Evolutionary conservation across 2,113 vertebrate species (phyloP), one percentile per base, ranked within the genome.

Genomic region (Peromyscus polionotus): DNA sequence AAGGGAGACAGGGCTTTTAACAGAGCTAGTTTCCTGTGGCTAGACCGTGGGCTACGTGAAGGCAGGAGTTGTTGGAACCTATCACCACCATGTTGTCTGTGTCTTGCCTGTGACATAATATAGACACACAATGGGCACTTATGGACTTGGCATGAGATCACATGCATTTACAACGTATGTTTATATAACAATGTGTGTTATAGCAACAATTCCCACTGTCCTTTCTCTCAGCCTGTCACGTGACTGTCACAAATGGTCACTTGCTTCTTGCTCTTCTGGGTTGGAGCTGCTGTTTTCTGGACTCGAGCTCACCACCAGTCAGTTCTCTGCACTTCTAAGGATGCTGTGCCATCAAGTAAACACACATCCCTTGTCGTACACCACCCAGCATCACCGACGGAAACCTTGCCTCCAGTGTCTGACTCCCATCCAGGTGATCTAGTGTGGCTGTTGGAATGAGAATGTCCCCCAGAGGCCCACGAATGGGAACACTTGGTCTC

Each of bases 31-130:
- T 24, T 20, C 36, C 11, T 14, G 48, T n/a, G 48, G 33, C 17
- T 48, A 7, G 51, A 48, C 57, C 3, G 3, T 7, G 22, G 10
- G 9, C 54, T 31, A 7, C 12, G 5, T 0, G 61, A 8, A 59
- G 7, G 9, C 48, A n/a, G 59, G 51, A 79, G 13, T 3, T 0
- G 20, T 16, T 42, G 1, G 51, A 63, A 7, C 48, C 14, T 83
- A 3, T 22, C 17, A 13, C 36, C 26, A 9, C 39, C 0, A 0
- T 1, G 0, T 33, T 24, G 17, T 72, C 39, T 5, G 51, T 28
- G 57, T 17, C 67, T 59, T 14, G 65, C n/a, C 19, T 22, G 0
- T 48, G 63, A 20, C 0, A 0, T 51, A 17, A 6, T 1, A 1
- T 1, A 54, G 8, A 10, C 9, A 61, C 39, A 39, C 2, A 2